These are phyloP conservation scores for Eupithecia subfuscata DNA, from an alignment of 2,888 invertebrate species.

Conservation along the genomic window DNA sequence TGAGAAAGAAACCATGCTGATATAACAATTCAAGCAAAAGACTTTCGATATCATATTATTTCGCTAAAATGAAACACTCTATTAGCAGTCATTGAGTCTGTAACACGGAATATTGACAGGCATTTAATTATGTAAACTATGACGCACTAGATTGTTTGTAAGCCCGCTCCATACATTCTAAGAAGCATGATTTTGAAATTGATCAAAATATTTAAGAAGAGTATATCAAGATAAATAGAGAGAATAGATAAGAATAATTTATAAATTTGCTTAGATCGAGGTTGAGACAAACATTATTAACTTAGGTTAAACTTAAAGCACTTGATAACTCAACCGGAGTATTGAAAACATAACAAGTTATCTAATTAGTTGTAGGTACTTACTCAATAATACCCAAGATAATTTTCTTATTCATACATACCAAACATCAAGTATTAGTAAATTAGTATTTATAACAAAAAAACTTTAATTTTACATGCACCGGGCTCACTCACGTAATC, in stretches of 20 bases:
- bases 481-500: not conserved
- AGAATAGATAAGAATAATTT: too few species aligned
- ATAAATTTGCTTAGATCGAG: not conserved
- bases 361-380: not conserved
- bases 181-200: not conserved
- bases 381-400: not conserved
- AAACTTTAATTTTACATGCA: not conserved
- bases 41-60: slow-evolving; percentile 15
- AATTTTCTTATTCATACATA: not conserved
- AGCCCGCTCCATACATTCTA: not conserved
- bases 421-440: not conserved
- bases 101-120: slow-evolving; percentile 13
- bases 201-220: not conserved
- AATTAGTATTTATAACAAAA: not conserved
- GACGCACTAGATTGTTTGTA: not conserved
- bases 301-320: not conserved
- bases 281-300: not conserved
- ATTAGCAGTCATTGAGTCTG: slow-evolving; percentile 24
- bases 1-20: not conserved
- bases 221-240: not conserved
- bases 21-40: slow-evolving; percentile 15
- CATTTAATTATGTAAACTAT: not conserved
- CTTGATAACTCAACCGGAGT: not conserved
- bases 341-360: not conserved
- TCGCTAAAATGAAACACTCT: slow-evolving; percentile 18